A percentile compares a stretch with the other conserved stretches of the same genome.
Evolutionary conservation across 2,113 vertebrate species (phyloP).

Genomic region (Herpetotheres cachinnans): DNA sequence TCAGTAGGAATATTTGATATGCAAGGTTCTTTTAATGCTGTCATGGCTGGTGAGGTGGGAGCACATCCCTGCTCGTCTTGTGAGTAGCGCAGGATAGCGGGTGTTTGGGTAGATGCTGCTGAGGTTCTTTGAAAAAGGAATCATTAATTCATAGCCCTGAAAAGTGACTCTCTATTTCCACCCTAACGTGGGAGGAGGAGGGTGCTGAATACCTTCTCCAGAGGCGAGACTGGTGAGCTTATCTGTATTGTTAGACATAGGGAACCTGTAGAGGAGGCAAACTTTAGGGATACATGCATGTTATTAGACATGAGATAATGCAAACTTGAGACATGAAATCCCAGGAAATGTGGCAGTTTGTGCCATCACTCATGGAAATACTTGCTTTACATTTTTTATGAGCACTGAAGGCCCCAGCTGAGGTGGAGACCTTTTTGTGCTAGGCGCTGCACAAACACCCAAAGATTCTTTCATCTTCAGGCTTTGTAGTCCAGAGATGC

Average conservation of each 20-base stretch:
- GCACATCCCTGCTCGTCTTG: not conserved
- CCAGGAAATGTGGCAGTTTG: not conserved
- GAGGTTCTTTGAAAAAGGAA: not conserved
- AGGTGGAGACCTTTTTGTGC: not conserved
- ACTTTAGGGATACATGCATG: accelerated
- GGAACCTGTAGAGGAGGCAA: not conserved
- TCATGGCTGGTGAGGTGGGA: not conserved
- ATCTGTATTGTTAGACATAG: not conserved
- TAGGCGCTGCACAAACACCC: not conserved
- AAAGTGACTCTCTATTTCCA: not conserved
- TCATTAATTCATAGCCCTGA: not conserved
- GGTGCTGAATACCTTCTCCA: not conserved
- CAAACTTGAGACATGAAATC: not conserved
- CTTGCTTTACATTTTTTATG: not conserved
- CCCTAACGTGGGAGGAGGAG: not conserved
- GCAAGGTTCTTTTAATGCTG: not conserved
- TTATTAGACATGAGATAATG: not conserved
- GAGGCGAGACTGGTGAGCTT: not conserved
- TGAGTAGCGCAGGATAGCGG: not conserved
- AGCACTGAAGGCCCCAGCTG: not conserved
- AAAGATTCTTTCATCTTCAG: not conserved
- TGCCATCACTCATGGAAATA: not conserved
- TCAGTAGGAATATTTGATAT: not conserved
- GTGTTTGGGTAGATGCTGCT: not conserved
- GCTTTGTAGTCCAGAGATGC: not conserved